Conservation (phyloP, 1,140 invertebrate species). For the Parapsyche elsis region DNA sequence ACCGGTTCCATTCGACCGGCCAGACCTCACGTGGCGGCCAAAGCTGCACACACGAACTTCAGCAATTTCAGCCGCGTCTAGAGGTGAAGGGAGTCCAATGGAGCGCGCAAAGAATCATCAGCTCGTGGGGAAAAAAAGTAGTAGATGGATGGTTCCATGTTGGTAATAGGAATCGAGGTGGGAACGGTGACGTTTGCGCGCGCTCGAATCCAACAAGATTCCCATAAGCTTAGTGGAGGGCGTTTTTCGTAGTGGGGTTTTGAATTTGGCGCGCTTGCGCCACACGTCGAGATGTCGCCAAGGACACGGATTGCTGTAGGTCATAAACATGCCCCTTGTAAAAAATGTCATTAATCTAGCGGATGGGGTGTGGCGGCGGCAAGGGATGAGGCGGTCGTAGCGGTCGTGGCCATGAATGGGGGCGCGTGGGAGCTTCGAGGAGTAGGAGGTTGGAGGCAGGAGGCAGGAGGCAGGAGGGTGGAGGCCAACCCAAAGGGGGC, state of each 20-base stretch:
- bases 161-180: too few species aligned
- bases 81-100: too few species aligned
- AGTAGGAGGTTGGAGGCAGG: not conserved
- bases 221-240: too few species aligned
- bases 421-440: not conserved
- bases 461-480: not conserved
- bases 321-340: slow-evolving; percentile 24
- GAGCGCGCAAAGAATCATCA: too few species aligned
- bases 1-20: not conserved
- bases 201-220: too few species aligned
- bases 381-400: not conserved
- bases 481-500: not conserved
- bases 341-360: slow-evolving; percentile 22
- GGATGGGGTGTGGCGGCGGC: not conserved
- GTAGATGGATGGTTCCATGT: too few species aligned
- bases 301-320: slow-evolving; percentile 16
- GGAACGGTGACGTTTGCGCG: too few species aligned
- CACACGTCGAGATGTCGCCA: not conserved
- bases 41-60: too few species aligned
- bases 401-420: slow-evolving; percentile 6
- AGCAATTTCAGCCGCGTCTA: too few species aligned
- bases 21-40: not conserved
- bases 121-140: too few species aligned
- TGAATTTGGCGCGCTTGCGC: not conserved
- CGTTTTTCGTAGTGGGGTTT: too few species aligned